Conservation (phyloP, 2,113 vertebrate genomes). For the Patagioenas fasciata region DNA sequence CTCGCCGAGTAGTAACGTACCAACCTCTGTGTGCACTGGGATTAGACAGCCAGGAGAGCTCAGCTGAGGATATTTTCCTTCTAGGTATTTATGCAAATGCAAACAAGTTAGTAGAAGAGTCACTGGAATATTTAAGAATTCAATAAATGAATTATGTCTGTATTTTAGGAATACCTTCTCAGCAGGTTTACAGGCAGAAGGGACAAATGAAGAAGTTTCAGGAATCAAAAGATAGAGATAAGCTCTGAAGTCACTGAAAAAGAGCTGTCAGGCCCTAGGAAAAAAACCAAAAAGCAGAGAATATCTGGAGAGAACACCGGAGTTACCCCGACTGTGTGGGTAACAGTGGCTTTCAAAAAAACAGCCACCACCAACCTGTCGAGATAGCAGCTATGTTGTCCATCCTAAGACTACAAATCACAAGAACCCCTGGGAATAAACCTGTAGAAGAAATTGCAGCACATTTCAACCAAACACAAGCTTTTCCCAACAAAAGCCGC, state of each 20-base stretch:
- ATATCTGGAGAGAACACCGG: background rate
- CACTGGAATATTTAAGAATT: background rate
- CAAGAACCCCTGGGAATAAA: background rate
- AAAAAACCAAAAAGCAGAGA: background rate
- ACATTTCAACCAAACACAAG: background rate
- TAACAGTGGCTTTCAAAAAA: background rate
- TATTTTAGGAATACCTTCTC: background rate
- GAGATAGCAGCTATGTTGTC: background rate
- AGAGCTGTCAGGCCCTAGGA: background rate
- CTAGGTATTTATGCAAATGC: background rate
- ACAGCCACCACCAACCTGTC: background rate
- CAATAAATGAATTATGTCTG: background rate
- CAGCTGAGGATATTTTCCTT: background rate
- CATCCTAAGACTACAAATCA: background rate
- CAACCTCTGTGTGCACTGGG: background rate
- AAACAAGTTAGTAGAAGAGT: background rate
- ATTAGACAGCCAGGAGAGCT: background rate
- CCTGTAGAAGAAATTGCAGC: background rate
- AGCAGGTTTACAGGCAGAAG: background rate
- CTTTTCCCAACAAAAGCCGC: background rate
- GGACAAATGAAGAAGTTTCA: background rate
- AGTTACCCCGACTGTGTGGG: fast-evolving
- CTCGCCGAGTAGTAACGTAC: background rate
- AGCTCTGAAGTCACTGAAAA: background rate
- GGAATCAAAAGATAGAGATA: background rate